Evolutionary conservation across 2,113 vertebrate genomes (phyloP), one percentile per base, ranked within the genome.

Genomic region (Scolopax mira): DNA sequence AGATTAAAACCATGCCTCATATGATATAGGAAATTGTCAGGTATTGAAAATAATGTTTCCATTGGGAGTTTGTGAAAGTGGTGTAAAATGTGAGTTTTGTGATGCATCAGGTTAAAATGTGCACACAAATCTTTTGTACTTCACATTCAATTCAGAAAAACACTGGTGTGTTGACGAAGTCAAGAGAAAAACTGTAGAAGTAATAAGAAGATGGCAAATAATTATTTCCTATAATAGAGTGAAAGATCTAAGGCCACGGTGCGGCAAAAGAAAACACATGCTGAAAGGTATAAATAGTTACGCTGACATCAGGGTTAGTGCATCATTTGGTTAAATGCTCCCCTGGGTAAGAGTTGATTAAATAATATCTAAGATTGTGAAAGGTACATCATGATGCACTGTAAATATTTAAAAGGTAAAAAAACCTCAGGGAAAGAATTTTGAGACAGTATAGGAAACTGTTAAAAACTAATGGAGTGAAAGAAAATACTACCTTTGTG

Each of bases 341-440:
- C 64, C 30, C 30, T 64, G 49, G 5, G 31, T 83, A 86, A 62
- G 51, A 77, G 90, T 67, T 80, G 89, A 90, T 90, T 74, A 92
- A 92, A 86, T 88, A 70, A 91, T 86, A n/a, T 24, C 57, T 89
- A 33, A 71, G 17, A 57, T 64, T 58, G 24, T 55, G 30, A 80
- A 88, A 78, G 41, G 86, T 73, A 78, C 39, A 33, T 67, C 21
- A 41, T 78, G 69, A 66, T 83, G 51, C 41, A 35, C 51, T 80
- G 67, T 88, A 91, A 88, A 91, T 82, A 91, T 88, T 93, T 93
- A 79, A 88, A 94, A 66, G 8, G 19, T 69, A 35, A 58, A 89
- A 74, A 78, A 67, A 64, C 1, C 8, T 39, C 25, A 77, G 11
- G 46, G 54, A 42, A 64, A 83, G 11, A 77, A 79, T 70, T 89